phyloP scores from a whole-genome alignment of 2,888 invertebrate genomes.

The Asteroscopus sphinx region DNA sequence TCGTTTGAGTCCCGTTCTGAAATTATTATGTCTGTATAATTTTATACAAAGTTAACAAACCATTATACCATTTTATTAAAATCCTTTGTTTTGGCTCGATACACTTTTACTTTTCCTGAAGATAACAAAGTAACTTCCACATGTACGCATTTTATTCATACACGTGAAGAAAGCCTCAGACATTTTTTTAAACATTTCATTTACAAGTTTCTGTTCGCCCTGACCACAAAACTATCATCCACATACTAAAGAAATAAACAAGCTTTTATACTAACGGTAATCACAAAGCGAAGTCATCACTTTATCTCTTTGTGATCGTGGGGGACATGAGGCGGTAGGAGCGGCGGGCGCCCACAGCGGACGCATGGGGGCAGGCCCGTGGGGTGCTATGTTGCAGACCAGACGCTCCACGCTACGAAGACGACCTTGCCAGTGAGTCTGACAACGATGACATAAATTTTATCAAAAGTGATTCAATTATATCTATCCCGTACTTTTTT shows the following conservation, averaged over 20 bases:
- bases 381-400: constrained; percentile 83
- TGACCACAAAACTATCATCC: neutral
- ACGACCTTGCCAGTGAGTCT: constrained; percentile 69
- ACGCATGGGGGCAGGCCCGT: constrained; percentile 67
- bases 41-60: constrained; percentile 1
- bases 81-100: neutral
- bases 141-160: neutral
- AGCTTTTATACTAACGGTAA: constrained; percentile 71
- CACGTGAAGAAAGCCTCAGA: neutral
- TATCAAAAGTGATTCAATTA: too few species aligned
- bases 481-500: too few species aligned
- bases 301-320: constrained; percentile 64
- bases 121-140: neutral
- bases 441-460: neutral
- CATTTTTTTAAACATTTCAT: too few species aligned
- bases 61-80: too few species aligned
- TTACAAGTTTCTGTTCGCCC: neutral
- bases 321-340: constrained; percentile 73
- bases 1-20: constrained; percentile 69
- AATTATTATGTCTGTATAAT: constrained; percentile 56
- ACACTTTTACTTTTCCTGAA: too few species aligned
- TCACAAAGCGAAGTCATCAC: constrained; percentile 68
- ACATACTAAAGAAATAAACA: neutral
- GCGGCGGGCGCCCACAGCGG: constrained; percentile 72
- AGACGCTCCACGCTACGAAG: constrained; percentile 79